Evolutionary conservation across 2,113 vertebrate genomes (phyloP), one percentile per base, ranked within the genome.

Genomic region (Chlorodrepanis virens): DNA sequence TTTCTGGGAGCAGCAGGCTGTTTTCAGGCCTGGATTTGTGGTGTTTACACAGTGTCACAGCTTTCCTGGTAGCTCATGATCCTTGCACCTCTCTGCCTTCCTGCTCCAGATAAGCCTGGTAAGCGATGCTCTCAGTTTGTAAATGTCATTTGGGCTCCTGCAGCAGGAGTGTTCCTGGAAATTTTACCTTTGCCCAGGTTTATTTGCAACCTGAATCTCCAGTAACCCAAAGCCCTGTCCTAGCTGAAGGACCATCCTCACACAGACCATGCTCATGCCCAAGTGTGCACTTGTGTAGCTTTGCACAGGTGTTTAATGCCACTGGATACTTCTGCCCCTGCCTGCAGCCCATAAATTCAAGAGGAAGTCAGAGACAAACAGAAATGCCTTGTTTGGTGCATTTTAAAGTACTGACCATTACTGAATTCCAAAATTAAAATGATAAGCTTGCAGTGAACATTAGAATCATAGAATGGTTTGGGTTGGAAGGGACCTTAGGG

Each of bases 281-380:
- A 9, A 20, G 13, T 4, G 15, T 13, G 33, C 28, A 28, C 6
- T 0, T 1, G 5, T 23, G 12, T 4, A 13, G 2, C 2, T 42
- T 5, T 11, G 28, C 11, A 49, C n/a, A 42, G 3, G 16, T 39
- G 10, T 54, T 35, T 18, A 33, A 20, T 20, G 22, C 17, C 49
- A 17, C 12, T 16, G 7, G 15, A 8, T 37, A 49, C 6, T 85
- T 83, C 37, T 86, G 27, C 8, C 39, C 45, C 27, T 91, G 47
- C 7, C 54, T 23, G 19, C 10, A 37, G 19, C 39, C 68, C 35
- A 83, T 12, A 53, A 56, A 40, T 15, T 60, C n/a, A 80, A 49
- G 37, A 28, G 14, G 33, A 68, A 76, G 3, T 23, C 33, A 35
- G 11, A 40, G 31, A 53, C 15, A 40, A 31, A 24, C 1, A 84